A percentile compares a stretch with the other conserved stretches of the same genome.
Evolutionary conservation across 2,797 vertebrate species (phyloP).

Genomic region (Pseudopleuronectes americanus): DNA sequence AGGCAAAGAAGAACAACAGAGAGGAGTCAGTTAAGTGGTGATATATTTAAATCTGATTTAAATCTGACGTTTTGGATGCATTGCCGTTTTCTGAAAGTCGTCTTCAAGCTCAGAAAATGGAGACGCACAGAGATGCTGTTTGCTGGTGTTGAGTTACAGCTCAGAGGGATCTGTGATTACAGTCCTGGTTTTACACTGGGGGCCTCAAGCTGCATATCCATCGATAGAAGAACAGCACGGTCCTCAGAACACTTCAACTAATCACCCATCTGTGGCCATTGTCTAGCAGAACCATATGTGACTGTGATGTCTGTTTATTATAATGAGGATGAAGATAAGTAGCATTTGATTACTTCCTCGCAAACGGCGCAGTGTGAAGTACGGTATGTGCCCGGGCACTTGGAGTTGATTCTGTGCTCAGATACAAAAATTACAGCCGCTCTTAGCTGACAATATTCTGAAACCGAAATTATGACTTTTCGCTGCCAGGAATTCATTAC

Average conservation of each 20-base stretch:
- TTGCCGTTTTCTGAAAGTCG: conserved; percentile 23
- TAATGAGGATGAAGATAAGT: conserved; percentile 79
- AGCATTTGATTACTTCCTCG: conserved; percentile 77
- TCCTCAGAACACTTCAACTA: conserved; percentile 74
- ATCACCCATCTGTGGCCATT: conserved; percentile 81
- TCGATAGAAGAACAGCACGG: conserved; percentile 66
- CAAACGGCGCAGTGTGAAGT: conserved; percentile 54
- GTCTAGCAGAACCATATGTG: conserved; percentile 71
- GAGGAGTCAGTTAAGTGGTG: conserved; percentile 19
- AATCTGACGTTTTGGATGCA: conserved; percentile 39
- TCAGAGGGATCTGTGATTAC: conserved; percentile 73
- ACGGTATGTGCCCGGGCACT: conserved; percentile 51
- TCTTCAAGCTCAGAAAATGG: conserved; percentile 13
- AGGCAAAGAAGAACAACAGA: conserved; percentile 17
- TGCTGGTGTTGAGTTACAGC: conserved; percentile 50
- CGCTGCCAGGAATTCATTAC: conserved; percentile 63
- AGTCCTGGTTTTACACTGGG: conserved; percentile 55
- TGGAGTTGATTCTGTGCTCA: conserved; percentile 40
- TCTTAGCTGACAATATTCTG: conserved; percentile 40
- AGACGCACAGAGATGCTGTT: conserved; percentile 33
- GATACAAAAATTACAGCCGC: conserved; percentile 48
- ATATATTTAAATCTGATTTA: conserved; percentile 31
- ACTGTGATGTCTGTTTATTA: conserved; percentile 72
- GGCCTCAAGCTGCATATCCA: conserved; percentile 54
- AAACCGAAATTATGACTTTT: conserved; percentile 52